Conservation (phyloP, 2,113 vertebrate genomes). For the Platysternon megacephalum region DNA sequence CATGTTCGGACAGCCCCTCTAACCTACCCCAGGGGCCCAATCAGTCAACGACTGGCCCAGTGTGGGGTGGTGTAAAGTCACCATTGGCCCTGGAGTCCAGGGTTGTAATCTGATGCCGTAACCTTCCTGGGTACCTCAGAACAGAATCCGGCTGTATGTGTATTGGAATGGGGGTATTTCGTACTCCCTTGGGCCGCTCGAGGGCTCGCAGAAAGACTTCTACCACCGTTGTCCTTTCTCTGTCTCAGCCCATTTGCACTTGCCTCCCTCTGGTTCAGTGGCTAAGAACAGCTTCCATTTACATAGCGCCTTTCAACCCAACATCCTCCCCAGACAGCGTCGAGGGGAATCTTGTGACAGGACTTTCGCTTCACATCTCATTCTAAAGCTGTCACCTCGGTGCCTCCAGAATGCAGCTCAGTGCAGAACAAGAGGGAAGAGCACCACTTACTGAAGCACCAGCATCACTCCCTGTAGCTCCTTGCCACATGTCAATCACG, state of each 20-base stretch:
- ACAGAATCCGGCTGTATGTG: neutral
- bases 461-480: neutral
- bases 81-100: neutral
- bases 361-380: neutral
- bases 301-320: neutral
- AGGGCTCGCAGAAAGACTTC: neutral
- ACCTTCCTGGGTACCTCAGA: neutral
- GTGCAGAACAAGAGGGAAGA: neutral
- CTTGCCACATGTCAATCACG: neutral
- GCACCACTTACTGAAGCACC: neutral
- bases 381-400: neutral
- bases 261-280: neutral
- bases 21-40: neutral
- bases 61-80: neutral
- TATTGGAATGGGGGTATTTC: neutral
- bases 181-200: neutral
- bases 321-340: neutral
- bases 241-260: neutral
- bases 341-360: neutral
- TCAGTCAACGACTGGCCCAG: neutral
- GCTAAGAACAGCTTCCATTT: neutral
- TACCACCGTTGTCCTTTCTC: neutral
- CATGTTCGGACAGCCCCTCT: neutral
- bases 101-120: neutral
- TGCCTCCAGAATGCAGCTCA: neutral